Evolutionary conservation across 2,113 vertebrate genomes (phyloP).

Genomic region (Trachemys scripta): DNA sequence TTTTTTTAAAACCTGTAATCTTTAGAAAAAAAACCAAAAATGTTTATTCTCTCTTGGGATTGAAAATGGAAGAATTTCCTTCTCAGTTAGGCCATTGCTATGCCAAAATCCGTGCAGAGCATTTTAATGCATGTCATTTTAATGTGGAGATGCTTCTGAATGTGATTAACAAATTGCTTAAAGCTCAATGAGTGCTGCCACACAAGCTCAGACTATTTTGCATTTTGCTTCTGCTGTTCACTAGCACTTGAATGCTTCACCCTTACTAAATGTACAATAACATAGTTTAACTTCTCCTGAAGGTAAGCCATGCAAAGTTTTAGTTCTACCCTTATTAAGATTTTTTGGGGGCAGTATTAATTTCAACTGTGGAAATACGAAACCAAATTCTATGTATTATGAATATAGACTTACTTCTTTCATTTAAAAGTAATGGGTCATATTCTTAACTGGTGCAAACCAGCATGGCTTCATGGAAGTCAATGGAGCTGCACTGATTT

Average conservation of each 20-base stretch:
- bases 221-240: background rate
- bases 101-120: too few relatives aligned
- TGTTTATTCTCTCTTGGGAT: background rate
- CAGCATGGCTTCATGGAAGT: background rate
- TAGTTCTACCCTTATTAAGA: background rate
- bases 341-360: background rate
- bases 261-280: background rate
- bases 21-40: background rate
- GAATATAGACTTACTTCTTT: background rate
- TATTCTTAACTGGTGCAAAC: background rate
- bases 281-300: background rate
- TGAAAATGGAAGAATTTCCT: background rate
- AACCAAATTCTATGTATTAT: background rate
- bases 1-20: background rate
- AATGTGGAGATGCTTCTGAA: background rate
- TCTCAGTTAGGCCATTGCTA: background rate
- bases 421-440: background rate
- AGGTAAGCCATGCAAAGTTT: background rate
- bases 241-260: background rate
- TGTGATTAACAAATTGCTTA: background rate
- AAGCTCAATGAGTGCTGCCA: background rate
- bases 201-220: background rate
- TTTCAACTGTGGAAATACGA: background rate
- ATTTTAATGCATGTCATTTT: background rate
- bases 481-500: background rate